Percentiles rank a stretch among this genome's conserved stretches.
Evolutionary conservation across 2,888 invertebrate species (phyloP).

Genomic region (Zele albiditarsus): DNA sequence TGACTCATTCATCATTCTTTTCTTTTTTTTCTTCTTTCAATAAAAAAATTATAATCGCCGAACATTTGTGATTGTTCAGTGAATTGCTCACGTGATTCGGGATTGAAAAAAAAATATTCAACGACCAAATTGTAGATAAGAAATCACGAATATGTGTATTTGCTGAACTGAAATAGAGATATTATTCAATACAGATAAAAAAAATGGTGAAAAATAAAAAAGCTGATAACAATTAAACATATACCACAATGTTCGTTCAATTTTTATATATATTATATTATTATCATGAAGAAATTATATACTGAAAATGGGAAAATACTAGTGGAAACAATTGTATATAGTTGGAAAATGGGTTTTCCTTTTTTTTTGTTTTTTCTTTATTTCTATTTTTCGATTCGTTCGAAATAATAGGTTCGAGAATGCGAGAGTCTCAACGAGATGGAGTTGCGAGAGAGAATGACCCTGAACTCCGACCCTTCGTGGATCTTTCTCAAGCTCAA

Average conservation of each 20-base stretch:
- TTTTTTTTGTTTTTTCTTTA: not conserved
- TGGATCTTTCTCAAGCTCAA: constrained; percentile 51
- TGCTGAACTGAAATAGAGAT: not conserved
- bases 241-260: not conserved
- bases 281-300: not conserved
- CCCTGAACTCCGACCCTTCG: constrained; percentile 58
- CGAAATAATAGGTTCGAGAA: not conserved
- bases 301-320: no score
- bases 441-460: constrained; percentile 53
- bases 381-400: not conserved
- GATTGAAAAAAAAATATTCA: not conserved
- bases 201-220: not conserved
- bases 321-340: not conserved
- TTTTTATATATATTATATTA: not conserved
- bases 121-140: not conserved
- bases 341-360: not conserved
- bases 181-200: not conserved
- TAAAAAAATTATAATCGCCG: not conserved
- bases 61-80: not conserved
- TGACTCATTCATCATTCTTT: constrained; percentile 2
- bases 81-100: not conserved
- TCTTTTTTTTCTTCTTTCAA: not conserved
- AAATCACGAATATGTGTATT: not conserved
- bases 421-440: constrained; percentile 35
- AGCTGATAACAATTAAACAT: not conserved